phyloP scores from a whole-genome alignment of 2,888 invertebrate species.

The Belgica antarctica region DNA sequence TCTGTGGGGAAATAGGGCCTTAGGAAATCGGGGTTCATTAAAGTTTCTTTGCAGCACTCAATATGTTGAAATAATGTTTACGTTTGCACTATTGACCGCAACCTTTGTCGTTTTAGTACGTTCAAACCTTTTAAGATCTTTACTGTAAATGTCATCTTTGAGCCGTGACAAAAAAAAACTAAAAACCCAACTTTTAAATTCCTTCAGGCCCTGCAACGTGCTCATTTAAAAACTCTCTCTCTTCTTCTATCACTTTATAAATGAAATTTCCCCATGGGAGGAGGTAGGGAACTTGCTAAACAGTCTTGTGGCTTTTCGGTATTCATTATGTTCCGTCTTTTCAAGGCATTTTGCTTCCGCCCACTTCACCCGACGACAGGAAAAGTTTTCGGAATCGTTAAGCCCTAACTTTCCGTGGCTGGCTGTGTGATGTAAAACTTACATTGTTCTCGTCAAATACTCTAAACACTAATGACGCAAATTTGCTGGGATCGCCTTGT shows the following conservation, averaged over 20 bases:
- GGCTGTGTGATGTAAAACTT: constrained; percentile 58
- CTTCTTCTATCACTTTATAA: not conserved
- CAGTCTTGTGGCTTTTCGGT: constrained; percentile 1
- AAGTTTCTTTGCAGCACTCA: too few relatives aligned
- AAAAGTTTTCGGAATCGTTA: not conserved
- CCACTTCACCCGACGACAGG: constrained; percentile 2
- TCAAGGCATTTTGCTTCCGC: not conserved
- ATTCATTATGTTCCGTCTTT: not conserved
- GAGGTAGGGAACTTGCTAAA: not conserved
- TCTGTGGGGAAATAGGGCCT: too few relatives aligned
- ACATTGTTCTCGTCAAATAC: constrained; percentile 99
- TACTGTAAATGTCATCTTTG: too few relatives aligned
- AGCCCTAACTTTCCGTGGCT: not conserved
- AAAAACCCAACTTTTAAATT: too few relatives aligned
- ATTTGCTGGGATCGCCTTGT: constrained; percentile 98
- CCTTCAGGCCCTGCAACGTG: too few relatives aligned
- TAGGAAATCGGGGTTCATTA: too few relatives aligned
- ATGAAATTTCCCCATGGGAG: not conserved
- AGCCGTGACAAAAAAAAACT: too few relatives aligned
- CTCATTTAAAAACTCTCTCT: constrained; percentile 8
- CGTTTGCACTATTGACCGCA: too few relatives aligned
- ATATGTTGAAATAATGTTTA: too few relatives aligned
- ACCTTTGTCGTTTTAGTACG: too few relatives aligned
- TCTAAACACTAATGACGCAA: constrained; percentile 95
- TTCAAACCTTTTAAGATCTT: too few relatives aligned